phyloP scores from a whole-genome alignment of 2,888 invertebrate species.

The Alitta virens region DNA sequence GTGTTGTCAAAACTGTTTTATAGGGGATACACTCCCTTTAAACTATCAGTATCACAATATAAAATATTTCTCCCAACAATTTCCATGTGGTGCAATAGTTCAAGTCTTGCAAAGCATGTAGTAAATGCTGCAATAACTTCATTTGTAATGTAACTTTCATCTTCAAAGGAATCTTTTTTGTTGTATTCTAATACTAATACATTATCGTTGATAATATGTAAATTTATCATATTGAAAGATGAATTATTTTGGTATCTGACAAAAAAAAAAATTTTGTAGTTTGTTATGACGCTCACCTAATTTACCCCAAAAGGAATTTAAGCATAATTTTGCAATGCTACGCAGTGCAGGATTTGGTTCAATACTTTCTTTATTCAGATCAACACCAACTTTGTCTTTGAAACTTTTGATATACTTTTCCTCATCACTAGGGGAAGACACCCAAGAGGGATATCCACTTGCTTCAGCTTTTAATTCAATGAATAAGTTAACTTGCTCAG shows the following conservation, averaged over 20 bases:
- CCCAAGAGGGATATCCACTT: neutral
- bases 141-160: neutral
- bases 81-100: conserved; percentile 30
- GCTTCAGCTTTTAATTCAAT: conserved; percentile 39
- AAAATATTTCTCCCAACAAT: conserved; percentile 28
- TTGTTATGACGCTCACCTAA: neutral
- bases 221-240: neutral
- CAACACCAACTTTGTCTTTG: neutral
- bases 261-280: conserved; percentile 3
- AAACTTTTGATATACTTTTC: conserved; percentile 28
- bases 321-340: neutral
- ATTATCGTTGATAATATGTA: neutral
- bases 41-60: conserved; percentile 9
- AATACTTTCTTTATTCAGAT: conserved; percentile 6
- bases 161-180: neutral
- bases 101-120: neutral
- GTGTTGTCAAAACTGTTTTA: too few relatives aligned
- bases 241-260: neutral
- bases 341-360: neutral
- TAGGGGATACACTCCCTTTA: too few relatives aligned
- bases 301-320: conserved; percentile 28
- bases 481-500: conserved; percentile 42
- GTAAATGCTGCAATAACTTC: conserved; percentile 5
- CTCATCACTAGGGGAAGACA: neutral
- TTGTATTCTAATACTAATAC: neutral